Base-by-base conservation (phyloP, 64 coral and sea anemone genomes). In the Montipora efflorescens region DNA sequence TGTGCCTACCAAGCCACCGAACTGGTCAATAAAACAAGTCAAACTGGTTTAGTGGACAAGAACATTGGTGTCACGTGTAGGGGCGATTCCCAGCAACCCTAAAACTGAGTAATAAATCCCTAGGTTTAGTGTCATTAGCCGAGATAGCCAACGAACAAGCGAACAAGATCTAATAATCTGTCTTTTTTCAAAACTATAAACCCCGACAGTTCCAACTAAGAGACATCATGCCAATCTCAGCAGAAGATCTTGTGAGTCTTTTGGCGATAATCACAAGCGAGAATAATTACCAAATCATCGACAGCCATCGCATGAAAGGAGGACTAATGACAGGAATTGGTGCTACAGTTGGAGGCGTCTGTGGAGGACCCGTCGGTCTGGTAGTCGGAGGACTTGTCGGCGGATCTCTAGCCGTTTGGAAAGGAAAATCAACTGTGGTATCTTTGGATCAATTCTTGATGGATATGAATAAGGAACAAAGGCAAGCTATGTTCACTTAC, bases 351-450 rank as follows among this genome's bases (percentile, higher is more conserved):
- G 96, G 96, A 7, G 96, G 96, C 0, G 89, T 98, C 2, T 98
- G 96, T 36, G 93, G 93, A 44, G 96, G 96, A 5, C 96, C 96
- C 1, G 81, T 88, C 10, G 96, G 96, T 36, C 89, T 91, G 0
- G 89, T 95, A n/a, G 21, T 98, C 0, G 96, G 96, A 43, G 93
- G 96, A 3, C 69, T 95, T 16, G 84, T 98, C 20, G 96, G 96
- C 10, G 96, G 96, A 16, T 87, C 96, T 28, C n/a, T 98, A 20
- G 96, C 92, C 6, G 85, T 93, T 23, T 98, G 96, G 96, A 95
- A 74, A 44, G 82, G 91, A 77, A 98, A 95, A n/a, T 72, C 77
- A 9, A 83, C 72, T 2, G 12, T 75, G 7, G 78, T 76, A 70
- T 28, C 92, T 13, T 48, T 98, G 59, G 96, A 98, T 14, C 72